phyloP scores from a whole-genome alignment of 2,888 invertebrate genomes.

The Digitonthophagus gazella region DNA sequence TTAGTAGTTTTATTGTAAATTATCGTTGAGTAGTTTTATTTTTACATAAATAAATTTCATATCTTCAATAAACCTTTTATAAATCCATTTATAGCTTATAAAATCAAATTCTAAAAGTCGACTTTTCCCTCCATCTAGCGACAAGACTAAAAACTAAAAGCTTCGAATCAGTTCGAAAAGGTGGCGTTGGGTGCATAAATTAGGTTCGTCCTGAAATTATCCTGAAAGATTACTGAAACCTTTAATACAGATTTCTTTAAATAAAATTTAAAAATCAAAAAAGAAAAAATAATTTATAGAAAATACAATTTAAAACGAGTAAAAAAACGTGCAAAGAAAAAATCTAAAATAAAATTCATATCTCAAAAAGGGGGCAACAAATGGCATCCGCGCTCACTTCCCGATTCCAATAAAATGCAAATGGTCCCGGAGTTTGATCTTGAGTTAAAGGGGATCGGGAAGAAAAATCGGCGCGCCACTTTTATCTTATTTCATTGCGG shows the following conservation, averaged over 20 bases:
- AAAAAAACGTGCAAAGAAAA: conserved; percentile 30
- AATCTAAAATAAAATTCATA: conserved; percentile 40
- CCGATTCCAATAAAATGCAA: conserved; percentile 48
- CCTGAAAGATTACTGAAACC: not conserved
- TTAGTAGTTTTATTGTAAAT: too few species aligned
- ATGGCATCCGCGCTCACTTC: conserved; percentile 44
- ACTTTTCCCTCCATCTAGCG: not conserved
- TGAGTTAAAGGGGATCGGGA: not conserved
- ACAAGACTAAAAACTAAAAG: not conserved
- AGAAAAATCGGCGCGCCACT: too few species aligned
- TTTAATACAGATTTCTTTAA: conserved; percentile 3
- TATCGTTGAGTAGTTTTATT: too few species aligned
- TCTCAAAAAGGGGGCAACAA: conserved; percentile 43
- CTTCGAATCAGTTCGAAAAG: not conserved
- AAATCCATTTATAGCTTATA: too few species aligned
- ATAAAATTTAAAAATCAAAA: not conserved
- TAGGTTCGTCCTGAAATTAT: not conserved
- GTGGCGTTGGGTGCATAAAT: not conserved
- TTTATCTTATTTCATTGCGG: too few species aligned
- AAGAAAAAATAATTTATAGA: not conserved
- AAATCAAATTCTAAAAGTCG: too few species aligned
- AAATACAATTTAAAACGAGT: not conserved
- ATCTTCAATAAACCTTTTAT: too few species aligned
- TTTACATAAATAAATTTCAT: too few species aligned
- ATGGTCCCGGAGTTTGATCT: conserved; percentile 30